Percentiles rank a stretch among this genome's conserved stretches.
Conservation (phyloP, 1,140 invertebrate species). For the Reticulitermes speratus region DNA sequence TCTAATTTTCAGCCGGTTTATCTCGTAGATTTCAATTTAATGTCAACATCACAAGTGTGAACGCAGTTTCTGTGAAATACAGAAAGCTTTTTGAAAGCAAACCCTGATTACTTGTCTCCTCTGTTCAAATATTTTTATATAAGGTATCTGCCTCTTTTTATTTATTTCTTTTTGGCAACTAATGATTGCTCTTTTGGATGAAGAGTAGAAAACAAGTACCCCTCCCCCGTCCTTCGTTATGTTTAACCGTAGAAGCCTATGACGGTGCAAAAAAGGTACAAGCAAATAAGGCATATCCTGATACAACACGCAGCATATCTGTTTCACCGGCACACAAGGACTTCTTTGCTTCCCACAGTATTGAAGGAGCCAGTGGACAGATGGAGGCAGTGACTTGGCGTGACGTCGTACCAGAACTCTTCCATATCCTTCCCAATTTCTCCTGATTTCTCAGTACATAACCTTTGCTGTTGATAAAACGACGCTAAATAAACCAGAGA, state of each 20-base stretch:
- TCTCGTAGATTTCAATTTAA: background rate
- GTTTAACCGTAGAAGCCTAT: background rate
- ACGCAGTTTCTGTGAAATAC: background rate
- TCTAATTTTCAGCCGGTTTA: background rate
- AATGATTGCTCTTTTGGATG: background rate
- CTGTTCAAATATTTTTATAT: constrained; percentile 3
- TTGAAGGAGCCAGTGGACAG: background rate
- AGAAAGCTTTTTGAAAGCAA: background rate
- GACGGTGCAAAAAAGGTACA: background rate
- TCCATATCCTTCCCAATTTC: too few relatives aligned
- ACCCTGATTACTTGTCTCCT: background rate
- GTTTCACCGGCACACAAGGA: background rate
- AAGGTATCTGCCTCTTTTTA: background rate
- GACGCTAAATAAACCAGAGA: too few relatives aligned
- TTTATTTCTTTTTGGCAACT: background rate
- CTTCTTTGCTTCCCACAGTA: background rate
- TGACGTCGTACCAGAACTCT: too few relatives aligned
- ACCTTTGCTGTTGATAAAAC: too few relatives aligned
- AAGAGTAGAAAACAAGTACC: background rate
- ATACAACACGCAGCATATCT: background rate
- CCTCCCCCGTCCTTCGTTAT: background rate
- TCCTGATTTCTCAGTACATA: too few relatives aligned
- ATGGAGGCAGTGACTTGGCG: background rate
- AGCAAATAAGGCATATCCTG: background rate
- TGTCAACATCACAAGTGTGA: background rate